Percentiles rank a stretch among this genome's conserved stretches.
These are phyloP conservation scores for Neodontobutis hainanensis DNA, from an alignment of 2,113 vertebrate species.

Conservation along the genomic window DNA sequence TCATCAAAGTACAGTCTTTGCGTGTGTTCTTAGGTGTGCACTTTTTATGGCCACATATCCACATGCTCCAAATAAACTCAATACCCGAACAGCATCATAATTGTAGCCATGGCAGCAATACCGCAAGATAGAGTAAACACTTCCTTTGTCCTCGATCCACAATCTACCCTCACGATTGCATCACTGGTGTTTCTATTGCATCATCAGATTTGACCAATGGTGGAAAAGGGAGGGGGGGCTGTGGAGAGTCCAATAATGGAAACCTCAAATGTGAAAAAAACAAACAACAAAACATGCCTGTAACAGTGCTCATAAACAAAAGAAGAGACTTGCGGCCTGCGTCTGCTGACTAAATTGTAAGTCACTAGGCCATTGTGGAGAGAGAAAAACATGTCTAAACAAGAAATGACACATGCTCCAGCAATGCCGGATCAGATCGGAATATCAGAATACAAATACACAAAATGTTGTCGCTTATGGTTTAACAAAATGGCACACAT, in stretches of 20 bases:
- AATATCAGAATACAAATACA: too few relatives aligned
- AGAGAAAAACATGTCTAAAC: neutral
- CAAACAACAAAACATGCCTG: constrained; percentile 2
- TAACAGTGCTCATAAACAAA: neutral
- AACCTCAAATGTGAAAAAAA: neutral
- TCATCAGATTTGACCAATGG: constrained; percentile 18
- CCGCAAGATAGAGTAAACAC: constrained; percentile 57
- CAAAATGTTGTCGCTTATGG: too few relatives aligned
- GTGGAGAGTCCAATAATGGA: neutral
- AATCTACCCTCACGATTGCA: constrained; percentile 37
- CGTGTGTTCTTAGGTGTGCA: constrained; percentile 6
- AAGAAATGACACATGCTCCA: neutral
- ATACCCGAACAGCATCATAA: constrained; percentile 49
- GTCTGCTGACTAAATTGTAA: neutral
- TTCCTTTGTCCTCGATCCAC: constrained; percentile 29
- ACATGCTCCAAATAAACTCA: constrained; percentile 2
- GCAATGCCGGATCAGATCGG: too few relatives aligned
- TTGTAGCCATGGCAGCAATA: constrained; percentile 58
- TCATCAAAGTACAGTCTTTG: constrained; percentile 22
- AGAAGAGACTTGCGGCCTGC: neutral
- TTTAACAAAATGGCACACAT: too few relatives aligned
- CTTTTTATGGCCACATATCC: too few relatives aligned
- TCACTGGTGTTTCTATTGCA: constrained; percentile 41
- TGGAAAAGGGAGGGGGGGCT: neutral
- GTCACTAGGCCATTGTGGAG: neutral